Base-by-base conservation (phyloP, 2,888 invertebrate species). In the Drosophila leonis region DNA sequence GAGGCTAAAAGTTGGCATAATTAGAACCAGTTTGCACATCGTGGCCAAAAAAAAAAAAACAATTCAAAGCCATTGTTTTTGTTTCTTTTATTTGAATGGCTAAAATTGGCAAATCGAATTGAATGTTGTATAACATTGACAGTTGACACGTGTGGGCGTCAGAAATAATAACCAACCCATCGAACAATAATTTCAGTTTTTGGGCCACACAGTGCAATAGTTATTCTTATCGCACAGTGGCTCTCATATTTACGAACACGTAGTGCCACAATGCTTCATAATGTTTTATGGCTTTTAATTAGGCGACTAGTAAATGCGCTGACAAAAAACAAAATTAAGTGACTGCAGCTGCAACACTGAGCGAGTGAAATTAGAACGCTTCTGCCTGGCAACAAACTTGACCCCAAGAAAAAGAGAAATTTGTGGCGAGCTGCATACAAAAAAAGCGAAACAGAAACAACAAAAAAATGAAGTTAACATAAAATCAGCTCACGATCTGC, bases 341-440 rank as follows among this genome's bases (percentile, higher is more conserved):
- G 67, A 52, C 46, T 68, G 75, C 82, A 78, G 85, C 70, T 77
- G 81, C 82, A 70, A 12, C 42, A 3, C 15, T 15, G 51, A 42
- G 56, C 60, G 44, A 81, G 81, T 75, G 87, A 88, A 86, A 86
- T 78, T 72, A 87, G 85, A 86, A 86, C 85, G 85, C 69, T 88
- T 83, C 88, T 88, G 74, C 65, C 61, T 77, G 68, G 69, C 75
- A 75, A 77, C 82, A 90, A 88, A 87, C 87, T 88, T 90, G 88
- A 88, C 90, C 89, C 80, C 84, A 83, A 88, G 89, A 84, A 88
- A 88, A 88, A 88, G 88, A 88, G 88, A 88, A 88, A 88, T 83
- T 87, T 79, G 82, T 81, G 81, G 73, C 80, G 72, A 65, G 77
- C 60, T 51, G 54, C 60, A 65, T 48, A 48, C 31, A 72, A 68